Evolutionary conservation across 2,888 invertebrate species (phyloP), one percentile per base, ranked within the genome.

Genomic region (Lepidonotus clava): DNA sequence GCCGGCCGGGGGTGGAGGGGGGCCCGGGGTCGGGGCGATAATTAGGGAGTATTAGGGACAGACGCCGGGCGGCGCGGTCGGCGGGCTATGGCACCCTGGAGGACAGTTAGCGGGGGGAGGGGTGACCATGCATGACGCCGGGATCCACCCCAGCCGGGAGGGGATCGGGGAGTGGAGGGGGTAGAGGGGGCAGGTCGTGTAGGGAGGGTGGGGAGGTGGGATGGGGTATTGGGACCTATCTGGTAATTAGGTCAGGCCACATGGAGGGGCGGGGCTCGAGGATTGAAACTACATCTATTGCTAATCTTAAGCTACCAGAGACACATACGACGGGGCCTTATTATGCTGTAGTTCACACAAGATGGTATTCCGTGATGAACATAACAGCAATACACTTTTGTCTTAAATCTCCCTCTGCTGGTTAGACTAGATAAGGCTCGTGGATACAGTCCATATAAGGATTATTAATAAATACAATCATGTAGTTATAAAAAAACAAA

Each of bases 61-160:
- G 38, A 36, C 11, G 32, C 4, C 36, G 34, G 32, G 34, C 11
- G 28, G 80, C 80, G 24, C 46, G 24, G 46, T 80, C 46, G 28
- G 51, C 46, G 80, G 80, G 24, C 32, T 80, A 80, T 80, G 41
- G 80, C 24, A 8, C 80, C 80, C 51, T 28, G 32, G 80, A 80
- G 80, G 41, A 41, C 51, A 80, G 46, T 80, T 80, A 80, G 41
- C 80, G 41, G 28, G 28, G 41, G 80, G 11, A 46, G 28, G 80
- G 41, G 80, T 80, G 80, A 80, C 80, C 80, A 80, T 80, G 80
- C 80, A 80, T 80, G 80, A 71, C 71, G 71, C n/a, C 71, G 14
- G n/a, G 18, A 56, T 8, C 56, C 56, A n/a, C 56, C n/a, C 28
- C 61, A 32, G 5, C 61, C 53, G 53, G 21, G 28, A 24, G 4